phyloP scores from a whole-genome alignment of 2,113 vertebrate genomes.

The Dunckerocampus dactyliophorus region DNA sequence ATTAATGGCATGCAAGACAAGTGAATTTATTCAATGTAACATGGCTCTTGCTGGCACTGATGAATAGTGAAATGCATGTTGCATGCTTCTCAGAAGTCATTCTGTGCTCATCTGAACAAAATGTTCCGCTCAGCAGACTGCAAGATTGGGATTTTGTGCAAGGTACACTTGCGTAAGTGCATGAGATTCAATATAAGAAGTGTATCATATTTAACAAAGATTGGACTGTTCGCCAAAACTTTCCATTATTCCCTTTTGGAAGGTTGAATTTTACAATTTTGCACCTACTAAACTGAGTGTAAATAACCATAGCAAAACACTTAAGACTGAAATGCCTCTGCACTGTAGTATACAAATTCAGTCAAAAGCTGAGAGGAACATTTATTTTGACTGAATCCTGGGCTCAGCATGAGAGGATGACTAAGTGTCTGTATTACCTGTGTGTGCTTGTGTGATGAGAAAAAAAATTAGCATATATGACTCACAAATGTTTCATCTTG shows the following conservation, averaged over 20 bases:
- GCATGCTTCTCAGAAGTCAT: background rate
- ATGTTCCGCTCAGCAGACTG: constrained; percentile 1
- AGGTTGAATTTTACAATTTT: no score
- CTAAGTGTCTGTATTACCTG: constrained; percentile 33
- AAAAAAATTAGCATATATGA: constrained; percentile 25
- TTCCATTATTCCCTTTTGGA: no score
- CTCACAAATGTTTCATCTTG: background rate
- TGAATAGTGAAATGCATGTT: background rate
- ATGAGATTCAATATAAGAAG: no score
- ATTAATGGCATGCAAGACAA: constrained; percentile 9
- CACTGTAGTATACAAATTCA: constrained; percentile 3
- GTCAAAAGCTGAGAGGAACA: constrained; percentile 9
- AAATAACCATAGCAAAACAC: background rate
- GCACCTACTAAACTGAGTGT: no score
- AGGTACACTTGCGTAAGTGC: no score
- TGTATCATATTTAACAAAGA: no score
- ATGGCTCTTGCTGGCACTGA: background rate
- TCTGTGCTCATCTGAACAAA: background rate
- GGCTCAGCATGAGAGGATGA: constrained; percentile 22
- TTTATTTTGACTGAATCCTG: constrained; percentile 7
- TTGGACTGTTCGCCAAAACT: no score
- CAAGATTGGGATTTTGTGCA: background rate
- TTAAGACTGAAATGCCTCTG: constrained; percentile 4
- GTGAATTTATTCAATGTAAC: background rate
- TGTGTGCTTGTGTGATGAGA: constrained; percentile 6